Percentiles rank a stretch among this genome's conserved stretches.
phyloP scores from a whole-genome alignment of 1,140 invertebrate genomes.

The Heterodera carotae region DNA sequence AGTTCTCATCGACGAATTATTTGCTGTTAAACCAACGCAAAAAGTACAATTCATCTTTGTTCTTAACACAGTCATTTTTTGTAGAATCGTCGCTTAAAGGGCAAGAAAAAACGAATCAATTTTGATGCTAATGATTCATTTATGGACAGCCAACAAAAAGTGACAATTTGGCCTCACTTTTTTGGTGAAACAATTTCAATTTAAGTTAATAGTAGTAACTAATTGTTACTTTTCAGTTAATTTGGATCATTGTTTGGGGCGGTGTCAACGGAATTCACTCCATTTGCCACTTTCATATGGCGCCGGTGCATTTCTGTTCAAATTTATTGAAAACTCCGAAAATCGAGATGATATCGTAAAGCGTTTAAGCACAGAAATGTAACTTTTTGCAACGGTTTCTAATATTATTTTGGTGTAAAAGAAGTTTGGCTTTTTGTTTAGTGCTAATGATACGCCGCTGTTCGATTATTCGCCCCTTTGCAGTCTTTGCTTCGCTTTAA shows the following conservation, averaged over 20 bases:
- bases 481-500: background rate
- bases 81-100: background rate
- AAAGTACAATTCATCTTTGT: background rate
- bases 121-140: background rate
- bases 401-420: no score
- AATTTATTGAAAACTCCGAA: background rate
- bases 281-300: conserved; percentile 9
- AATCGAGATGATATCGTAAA: background rate
- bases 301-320: conserved; percentile 13
- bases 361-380: background rate
- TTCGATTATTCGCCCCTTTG: background rate
- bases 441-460: background rate
- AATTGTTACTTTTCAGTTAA: conserved; percentile 14
- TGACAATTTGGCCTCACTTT: background rate
- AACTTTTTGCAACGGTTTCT: no score
- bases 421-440: no score
- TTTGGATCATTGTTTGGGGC: conserved; percentile 3
- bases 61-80: no score
- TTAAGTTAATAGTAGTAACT: background rate
- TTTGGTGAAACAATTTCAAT: background rate
- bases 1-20: conserved; percentile 7
- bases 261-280: conserved; percentile 1
- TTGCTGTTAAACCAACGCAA: background rate
- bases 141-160: background rate
- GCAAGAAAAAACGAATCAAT: background rate